A percentile compares a stretch with the other conserved stretches of the same genome.
Evolutionary conservation across 2,888 invertebrate species (phyloP).

Genomic region (Lepidocyrtinus sp.): DNA sequence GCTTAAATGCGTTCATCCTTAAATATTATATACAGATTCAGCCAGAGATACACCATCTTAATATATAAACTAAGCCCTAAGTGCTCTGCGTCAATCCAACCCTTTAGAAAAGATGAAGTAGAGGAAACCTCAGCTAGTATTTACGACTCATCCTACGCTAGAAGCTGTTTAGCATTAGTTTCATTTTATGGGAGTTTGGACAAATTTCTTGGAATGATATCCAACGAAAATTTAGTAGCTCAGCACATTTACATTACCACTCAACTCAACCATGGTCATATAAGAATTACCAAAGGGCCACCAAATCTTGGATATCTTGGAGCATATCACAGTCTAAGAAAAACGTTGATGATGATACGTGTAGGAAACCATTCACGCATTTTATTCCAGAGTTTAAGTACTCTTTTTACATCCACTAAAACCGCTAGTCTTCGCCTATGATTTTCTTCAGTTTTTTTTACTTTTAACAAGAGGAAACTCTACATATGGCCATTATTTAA

Average conservation of each 20-base stretch:
- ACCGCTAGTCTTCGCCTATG: constrained; percentile 28
- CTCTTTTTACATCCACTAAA: constrained; percentile 20
- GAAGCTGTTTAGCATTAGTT: constrained; percentile 59
- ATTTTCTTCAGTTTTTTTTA: constrained; percentile 44
- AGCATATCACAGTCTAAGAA: constrained; percentile 15
- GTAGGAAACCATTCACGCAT: constrained; percentile 32
- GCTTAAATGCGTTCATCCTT: constrained; percentile 13
- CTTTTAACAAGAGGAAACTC: constrained; percentile 34
- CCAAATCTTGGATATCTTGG: too few species aligned
- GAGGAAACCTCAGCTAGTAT: constrained; percentile 45
- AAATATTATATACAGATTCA: neutral
- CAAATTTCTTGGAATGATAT: constrained; percentile 59
- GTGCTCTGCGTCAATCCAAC: neutral
- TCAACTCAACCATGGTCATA: neutral
- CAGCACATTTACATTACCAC: constrained; percentile 20
- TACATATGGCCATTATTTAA: constrained; percentile 52
- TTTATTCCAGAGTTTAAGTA: constrained; percentile 17
- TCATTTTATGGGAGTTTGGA: constrained; percentile 56
- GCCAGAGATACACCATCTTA: neutral
- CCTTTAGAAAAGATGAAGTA: constrained; percentile 13
- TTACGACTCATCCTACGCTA: constrained; percentile 59
- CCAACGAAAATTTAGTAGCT: constrained; percentile 47
- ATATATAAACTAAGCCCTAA: too few species aligned
- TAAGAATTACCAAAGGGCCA: constrained; percentile 11
- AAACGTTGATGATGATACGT: constrained; percentile 15